These are phyloP conservation scores for Caenorhabditis panamensis DNA, from an alignment of 2,888 invertebrate species.

Conservation along the genomic window DNA sequence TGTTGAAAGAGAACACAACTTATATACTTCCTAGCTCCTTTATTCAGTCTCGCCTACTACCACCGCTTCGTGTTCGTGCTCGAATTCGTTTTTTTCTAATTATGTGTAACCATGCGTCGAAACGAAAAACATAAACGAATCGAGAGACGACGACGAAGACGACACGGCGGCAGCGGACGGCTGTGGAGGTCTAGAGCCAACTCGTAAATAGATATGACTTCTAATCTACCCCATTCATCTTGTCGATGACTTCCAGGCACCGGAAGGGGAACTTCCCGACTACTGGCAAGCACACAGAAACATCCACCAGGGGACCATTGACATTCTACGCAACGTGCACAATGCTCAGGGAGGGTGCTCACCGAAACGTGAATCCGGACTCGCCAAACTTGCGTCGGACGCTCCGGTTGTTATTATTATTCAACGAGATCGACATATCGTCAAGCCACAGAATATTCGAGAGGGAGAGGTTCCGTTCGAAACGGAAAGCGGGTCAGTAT, in stretches of 20 bases:
- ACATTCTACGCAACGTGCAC: slow-evolving; percentile 10
- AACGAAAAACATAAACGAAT: slow-evolving; percentile 46
- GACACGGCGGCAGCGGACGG: neutral
- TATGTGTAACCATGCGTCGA: slow-evolving; percentile 39
- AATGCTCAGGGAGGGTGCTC: slow-evolving; percentile 1
- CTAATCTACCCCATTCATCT: slow-evolving; percentile 44
- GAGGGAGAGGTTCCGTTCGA: neutral
- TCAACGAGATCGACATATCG: slow-evolving; percentile 54
- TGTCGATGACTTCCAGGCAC: slow-evolving; percentile 27
- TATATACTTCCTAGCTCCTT: neutral
- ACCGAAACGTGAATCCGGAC: slow-evolving; percentile 64
- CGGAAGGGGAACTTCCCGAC: neutral
- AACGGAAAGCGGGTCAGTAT: neutral
- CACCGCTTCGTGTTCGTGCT: slow-evolving; percentile 3
- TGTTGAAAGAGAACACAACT: neutral
- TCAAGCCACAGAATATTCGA: slow-evolving; percentile 15
- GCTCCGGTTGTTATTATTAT: slow-evolving; percentile 59
- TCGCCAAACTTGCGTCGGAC: slow-evolving; percentile 65
- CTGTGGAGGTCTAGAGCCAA: slow-evolving; percentile 6
- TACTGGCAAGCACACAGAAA: slow-evolving; percentile 18
- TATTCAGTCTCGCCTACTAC: neutral
- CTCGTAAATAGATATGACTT: slow-evolving; percentile 51
- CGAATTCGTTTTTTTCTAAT: slow-evolving; percentile 23
- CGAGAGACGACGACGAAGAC: slow-evolving; percentile 21
- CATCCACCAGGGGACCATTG: neutral